Base-by-base conservation (phyloP, 2,888 invertebrate genomes). In the Pristionchus mayeri region DNA sequence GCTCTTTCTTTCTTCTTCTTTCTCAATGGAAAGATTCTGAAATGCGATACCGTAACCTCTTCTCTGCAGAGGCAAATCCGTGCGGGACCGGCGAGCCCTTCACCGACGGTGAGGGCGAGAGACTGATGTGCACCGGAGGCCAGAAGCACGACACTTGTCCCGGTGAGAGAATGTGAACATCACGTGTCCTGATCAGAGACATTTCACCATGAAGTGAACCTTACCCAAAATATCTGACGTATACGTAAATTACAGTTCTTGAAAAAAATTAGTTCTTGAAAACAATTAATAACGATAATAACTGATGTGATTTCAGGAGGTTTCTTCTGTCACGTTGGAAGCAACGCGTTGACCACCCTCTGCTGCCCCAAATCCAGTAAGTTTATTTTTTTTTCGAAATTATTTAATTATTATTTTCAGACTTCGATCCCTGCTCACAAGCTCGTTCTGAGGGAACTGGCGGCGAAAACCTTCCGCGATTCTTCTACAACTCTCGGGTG, bases 281-380 rank as follows among this genome's bases (percentile, higher is more conserved):
- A 24, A 21, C 21, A 57, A n/a, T 24, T 6, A 57, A 57, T 57
- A 57, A 11, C 57, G n/a, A n/a, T n/a, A 21, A 57, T 24, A 18
- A 24, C 6, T 57, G 7, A 24, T 24, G 7, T 27, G 3, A 44
- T 48, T 76, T 13, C 67, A 67, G 67, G 48, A 34, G 85, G 86
- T 21, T 89, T 89, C 85, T 92, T 88, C 85, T 92, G 92, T 80
- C 92, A 92, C 85, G 90, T 90, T 21, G 92, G 92, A 81, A 87
- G 88, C 40, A 87, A 88, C 30, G 88, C 89, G 21, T 78, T 89
- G 60, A 90, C 90, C 54, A 91, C 89, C 2, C 85, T 92, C 37
- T 92, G 92, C 85, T 92, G 92, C 80, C 91, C 91, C 67, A 87
- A 86, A 81, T 84, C 86, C 84, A 86, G 89, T 89, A 44, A 24